phyloP scores from a whole-genome alignment of 2,888 invertebrate species.

The Hirtodrosophila histrioides region DNA sequence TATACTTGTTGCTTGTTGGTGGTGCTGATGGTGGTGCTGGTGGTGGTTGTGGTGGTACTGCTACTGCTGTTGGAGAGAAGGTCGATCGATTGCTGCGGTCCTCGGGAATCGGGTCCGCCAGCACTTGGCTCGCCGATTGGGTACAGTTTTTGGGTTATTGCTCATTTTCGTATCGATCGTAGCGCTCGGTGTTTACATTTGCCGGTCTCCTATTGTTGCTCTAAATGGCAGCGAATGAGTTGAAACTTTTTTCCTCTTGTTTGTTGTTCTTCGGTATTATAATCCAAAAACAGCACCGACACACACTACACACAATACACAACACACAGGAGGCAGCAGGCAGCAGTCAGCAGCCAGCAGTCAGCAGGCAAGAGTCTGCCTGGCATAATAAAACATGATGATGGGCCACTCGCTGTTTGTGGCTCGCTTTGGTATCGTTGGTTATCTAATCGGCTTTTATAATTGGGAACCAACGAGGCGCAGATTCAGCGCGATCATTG shows the following conservation, averaged over 20 bases:
- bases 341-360: not conserved
- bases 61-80: conserved; percentile 61
- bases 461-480: conserved; percentile 70
- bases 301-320: conserved; percentile 29
- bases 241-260: conserved; percentile 55
- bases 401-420: conserved; percentile 62
- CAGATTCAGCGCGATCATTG: conserved; percentile 78
- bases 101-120: conserved; percentile 19
- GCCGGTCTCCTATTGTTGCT: conserved; percentile 75
- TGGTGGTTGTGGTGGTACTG: conserved; percentile 30
- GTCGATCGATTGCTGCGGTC: conserved; percentile 61
- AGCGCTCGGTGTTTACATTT: conserved; percentile 67
- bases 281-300: conserved; percentile 69
- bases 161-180: conserved; percentile 76
- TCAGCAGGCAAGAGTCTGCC: conserved; percentile 32
- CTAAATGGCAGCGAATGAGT: conserved; percentile 78
- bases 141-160: conserved; percentile 72
- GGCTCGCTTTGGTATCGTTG: conserved; percentile 54
- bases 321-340: conserved; percentile 7
- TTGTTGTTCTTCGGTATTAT: conserved; percentile 53
- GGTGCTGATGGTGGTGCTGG: conserved; percentile 33
- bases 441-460: conserved; percentile 79
- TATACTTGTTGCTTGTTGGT: conserved; percentile 73
- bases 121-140: conserved; percentile 42
- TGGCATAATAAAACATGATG: conserved; percentile 74